These are phyloP conservation scores for Kryphioiulus occultus DNA, from an alignment of 2,888 invertebrate genomes.

Conservation along the genomic window DNA sequence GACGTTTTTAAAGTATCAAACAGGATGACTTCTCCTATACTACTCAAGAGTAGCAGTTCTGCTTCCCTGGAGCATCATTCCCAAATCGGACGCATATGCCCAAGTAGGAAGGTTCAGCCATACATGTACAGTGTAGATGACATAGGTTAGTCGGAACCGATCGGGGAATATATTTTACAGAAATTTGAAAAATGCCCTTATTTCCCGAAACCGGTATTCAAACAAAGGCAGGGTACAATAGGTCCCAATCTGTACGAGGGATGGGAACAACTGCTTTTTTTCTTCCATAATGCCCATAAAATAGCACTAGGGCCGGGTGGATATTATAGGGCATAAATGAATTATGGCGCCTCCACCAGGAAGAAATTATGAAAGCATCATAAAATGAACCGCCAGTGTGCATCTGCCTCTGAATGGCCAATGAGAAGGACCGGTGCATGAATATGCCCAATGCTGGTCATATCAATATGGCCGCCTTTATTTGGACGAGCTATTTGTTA, in stretches of 20 bases:
- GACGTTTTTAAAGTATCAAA: too few species aligned
- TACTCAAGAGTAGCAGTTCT: too few species aligned
- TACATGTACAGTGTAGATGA: background rate
- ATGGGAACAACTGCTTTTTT: constrained; percentile 10
- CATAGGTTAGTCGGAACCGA: background rate
- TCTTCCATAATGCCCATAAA: background rate
- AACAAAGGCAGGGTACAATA: background rate
- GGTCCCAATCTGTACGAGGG: background rate
- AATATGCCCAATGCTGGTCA: background rate
- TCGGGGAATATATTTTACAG: background rate
- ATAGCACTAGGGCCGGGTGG: background rate
- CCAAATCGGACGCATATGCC: too few species aligned
- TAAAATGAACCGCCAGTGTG: constrained; percentile 12
- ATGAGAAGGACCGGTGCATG: background rate
- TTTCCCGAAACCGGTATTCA: constrained; percentile 26
- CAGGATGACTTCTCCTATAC: too few species aligned
- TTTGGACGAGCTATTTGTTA: background rate
- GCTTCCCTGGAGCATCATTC: too few species aligned
- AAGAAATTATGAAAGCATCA: constrained; percentile 6
- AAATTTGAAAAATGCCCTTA: constrained; percentile 26
- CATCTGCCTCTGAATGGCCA: constrained; percentile 11
- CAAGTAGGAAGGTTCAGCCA: background rate
- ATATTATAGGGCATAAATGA: constrained; percentile 2
- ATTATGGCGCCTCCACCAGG: background rate
- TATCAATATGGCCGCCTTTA: background rate